Evolutionary conservation across 2,888 invertebrate genomes (phyloP).

Genomic region (Lithophane leautieri): DNA sequence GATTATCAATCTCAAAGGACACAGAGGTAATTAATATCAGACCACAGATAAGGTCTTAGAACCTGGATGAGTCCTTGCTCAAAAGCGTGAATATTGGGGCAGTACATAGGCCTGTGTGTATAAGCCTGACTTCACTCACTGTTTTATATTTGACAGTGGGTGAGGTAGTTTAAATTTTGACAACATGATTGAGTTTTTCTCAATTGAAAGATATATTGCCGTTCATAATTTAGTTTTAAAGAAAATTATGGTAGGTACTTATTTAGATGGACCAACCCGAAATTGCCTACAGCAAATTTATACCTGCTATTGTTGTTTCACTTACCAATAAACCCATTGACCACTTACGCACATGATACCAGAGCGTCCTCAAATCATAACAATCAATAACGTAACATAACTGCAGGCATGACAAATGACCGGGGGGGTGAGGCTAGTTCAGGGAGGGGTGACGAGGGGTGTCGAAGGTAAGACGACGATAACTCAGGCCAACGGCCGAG

Average conservation of each 20-base stretch:
- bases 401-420: conserved; percentile 78
- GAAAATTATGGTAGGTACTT: not conserved
- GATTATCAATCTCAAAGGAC: not conserved
- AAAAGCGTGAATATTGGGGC: not conserved
- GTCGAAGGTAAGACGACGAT: conserved; percentile 73
- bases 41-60: not conserved
- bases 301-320: not conserved
- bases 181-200: not conserved
- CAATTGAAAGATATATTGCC: not conserved
- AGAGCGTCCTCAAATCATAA: conserved; percentile 66
- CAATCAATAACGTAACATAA: conserved; percentile 76
- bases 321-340: conserved; percentile 14
- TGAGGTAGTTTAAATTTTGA: not conserved
- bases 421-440: conserved; percentile 35
- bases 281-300: not conserved
- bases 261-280: not conserved
- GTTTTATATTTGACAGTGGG: too few species aligned
- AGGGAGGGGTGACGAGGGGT: conserved; percentile 26
- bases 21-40: not conserved
- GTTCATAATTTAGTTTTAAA: not conserved
- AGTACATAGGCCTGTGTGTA: too few species aligned
- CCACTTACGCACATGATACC: conserved; percentile 33
- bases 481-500: conserved; percentile 78
- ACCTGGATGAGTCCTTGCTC: not conserved
- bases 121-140: too few species aligned